Evolutionary conservation across 2,113 vertebrate species (phyloP), one percentile per base, ranked within the genome.

Genomic region (Aptenodytes patagonicus): DNA sequence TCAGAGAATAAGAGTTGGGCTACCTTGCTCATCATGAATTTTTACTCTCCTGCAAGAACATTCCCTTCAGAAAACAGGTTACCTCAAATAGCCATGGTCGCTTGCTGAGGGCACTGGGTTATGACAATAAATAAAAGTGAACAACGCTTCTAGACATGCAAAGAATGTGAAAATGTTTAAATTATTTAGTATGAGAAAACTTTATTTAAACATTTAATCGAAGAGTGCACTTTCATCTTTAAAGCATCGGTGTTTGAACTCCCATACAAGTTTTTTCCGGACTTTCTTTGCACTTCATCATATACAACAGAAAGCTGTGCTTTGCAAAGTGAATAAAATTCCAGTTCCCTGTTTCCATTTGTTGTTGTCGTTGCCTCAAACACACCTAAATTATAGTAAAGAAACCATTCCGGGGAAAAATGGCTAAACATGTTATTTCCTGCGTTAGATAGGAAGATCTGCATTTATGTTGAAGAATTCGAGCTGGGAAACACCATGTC

Each of bases 51-150:
- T 70, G 91, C 62, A 93, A 66, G 97, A 97, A 31, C 90, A 94
- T 95, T 84, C 90, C 96, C 97, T 89, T 93, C 76, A 52, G 97
- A 87, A 97, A 92, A 90, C 94, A 88, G 93, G 97, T 97, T 98
- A 97, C 97, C 97, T 98, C 98, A 93, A 98, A 98, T 98, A 96
- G 98, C 96, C 76, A 95, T 97, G 98, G 98, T 99, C 94, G 90
- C 98, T 96, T 95, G 86, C 95, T 82, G 92, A 75, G 99, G 99
- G 98, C 98, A 98, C 91, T 97, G 98, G 99, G 98, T 99, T 99
- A 99, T 93, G 98, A 98, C 98, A 99, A 99, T 98, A 99, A 99
- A 99, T 99, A 98, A 98, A 98, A 98, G 97, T 47, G 96, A 98
- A 97, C 93, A 89, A 98, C 92, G 55, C 98, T 98, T 98, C 98